Conservation (phyloP, 2,113 vertebrate species). For the Petrocephalus microphthalmus region DNA sequence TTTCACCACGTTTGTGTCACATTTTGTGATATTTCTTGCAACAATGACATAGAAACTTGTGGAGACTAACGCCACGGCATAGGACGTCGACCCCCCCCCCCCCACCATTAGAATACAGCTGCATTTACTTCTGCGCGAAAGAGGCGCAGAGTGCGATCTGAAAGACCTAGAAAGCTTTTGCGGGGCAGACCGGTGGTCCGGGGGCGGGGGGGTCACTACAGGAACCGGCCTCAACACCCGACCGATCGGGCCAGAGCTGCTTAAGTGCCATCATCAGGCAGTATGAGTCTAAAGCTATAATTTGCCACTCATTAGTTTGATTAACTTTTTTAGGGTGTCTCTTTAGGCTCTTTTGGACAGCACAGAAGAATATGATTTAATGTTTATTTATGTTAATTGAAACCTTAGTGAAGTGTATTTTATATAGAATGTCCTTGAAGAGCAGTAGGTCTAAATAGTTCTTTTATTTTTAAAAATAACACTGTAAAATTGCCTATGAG, state of each 20-base stretch:
- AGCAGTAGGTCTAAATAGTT: neutral
- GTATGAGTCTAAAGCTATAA: conserved; percentile 63
- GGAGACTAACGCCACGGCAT: neutral
- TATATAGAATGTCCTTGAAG: neutral
- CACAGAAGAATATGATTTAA: neutral
- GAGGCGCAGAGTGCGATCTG: neutral
- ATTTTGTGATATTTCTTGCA: neutral
- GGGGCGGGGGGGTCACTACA: conserved; percentile 44
- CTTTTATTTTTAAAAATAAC: neutral
- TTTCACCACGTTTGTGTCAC: neutral
- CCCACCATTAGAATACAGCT: neutral
- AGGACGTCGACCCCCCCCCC: neutral
- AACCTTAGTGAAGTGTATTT: neutral
- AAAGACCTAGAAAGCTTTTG: conserved; percentile 5
- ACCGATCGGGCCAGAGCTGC: conserved; percentile 61
- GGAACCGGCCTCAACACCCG: conserved; percentile 54
- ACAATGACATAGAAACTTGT: neutral
- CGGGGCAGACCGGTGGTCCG: conserved; percentile 9
- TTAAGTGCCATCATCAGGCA: conserved; percentile 64
- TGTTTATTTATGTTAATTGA: neutral
- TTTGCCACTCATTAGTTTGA: conserved; percentile 41
- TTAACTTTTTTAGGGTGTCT: conserved; percentile 32
- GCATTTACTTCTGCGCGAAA: neutral
- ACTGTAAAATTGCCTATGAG: conserved; percentile 21
- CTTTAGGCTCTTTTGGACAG: conserved; percentile 40